A percentile compares a stretch with the other conserved stretches of the same genome.
Conservation (phyloP, 2,113 vertebrate genomes). For the Otis tarda region DNA sequence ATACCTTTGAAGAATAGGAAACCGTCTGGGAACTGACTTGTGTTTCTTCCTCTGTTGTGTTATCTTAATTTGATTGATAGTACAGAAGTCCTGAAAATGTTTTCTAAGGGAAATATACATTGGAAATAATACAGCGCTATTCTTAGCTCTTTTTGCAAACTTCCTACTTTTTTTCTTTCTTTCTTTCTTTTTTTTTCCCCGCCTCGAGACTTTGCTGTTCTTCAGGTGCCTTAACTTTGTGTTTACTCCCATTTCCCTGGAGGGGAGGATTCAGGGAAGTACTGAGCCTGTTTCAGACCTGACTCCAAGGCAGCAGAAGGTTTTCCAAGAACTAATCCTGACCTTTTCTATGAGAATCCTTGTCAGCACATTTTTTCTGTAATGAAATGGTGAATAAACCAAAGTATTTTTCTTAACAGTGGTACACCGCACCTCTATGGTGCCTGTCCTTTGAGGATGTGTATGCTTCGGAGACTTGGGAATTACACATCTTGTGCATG, state of each 20-base stretch:
- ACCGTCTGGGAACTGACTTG: not conserved
- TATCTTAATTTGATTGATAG: conserved; percentile 35
- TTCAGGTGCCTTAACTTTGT: not conserved
- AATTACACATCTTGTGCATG: not conserved
- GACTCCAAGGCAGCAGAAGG: conserved; percentile 14
- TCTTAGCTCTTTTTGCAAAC: not conserved
- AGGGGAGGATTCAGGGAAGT: not conserved
- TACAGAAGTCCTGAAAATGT: conserved; percentile 22
- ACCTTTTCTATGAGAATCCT: not conserved
- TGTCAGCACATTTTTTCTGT: conserved; percentile 13
- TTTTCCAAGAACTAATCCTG: conserved; percentile 51
- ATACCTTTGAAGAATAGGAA: conserved; percentile 51
- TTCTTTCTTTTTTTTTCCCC: too few species aligned
- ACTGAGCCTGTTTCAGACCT: not conserved
- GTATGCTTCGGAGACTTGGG: fast-evolving
- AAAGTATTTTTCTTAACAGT: conserved; percentile 30
- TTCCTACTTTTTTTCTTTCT: not conserved
- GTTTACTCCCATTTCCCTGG: not conserved
- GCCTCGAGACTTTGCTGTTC: not conserved
- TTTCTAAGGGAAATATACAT: not conserved
- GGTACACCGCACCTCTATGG: not conserved
- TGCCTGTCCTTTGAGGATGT: not conserved
- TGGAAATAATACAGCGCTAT: conserved; percentile 21
- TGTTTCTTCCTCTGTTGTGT: conserved; percentile 40
- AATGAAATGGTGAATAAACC: conserved; percentile 1